Evolutionary conservation across 92 coral and sea anemone genomes (phyloP), one percentile per base, ranked within the genome.

Genomic region (Zoanthus solanderi): DNA sequence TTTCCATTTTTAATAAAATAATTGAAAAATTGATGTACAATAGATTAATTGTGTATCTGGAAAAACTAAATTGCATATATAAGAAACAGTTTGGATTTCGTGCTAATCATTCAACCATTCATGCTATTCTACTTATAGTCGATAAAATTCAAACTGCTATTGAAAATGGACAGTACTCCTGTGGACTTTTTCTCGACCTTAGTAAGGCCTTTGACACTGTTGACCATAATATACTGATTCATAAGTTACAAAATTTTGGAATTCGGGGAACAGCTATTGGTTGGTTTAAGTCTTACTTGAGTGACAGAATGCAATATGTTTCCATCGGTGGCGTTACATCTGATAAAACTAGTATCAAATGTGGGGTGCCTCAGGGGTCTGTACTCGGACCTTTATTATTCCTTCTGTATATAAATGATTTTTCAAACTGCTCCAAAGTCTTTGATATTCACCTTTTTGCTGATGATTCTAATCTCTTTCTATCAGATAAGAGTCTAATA

Each of bases 61-160:
- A 83, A 31, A 75, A 87, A 80, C 61, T 75, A 73, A 52, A 72
- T 68, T 30, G 83, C 16, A 66, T 90, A 72, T 87, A 58, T 76
- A 68, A 90, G 10, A 75, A 75, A 75, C 93, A 87, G 78, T 87
- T 90, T 90, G 90, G 93, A 53, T 87, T 90, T 76, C 76, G 93
- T 16, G 65, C 86, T 15, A 91, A 87, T 9, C 91, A 87, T 78
- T 87, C 88, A 18, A 76, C 90, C 28, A 67, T 76, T 52, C 93
- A 91, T 81, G 88, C 90, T 16, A 61, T 91, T 28, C 65, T 87
- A 30, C 82, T 72, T 65, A 87, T 91, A 30, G 72, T 75, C 11
- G 87, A 91, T 76, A 87, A 87, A 71, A 76, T 82, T 12, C 88
- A 90, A 74, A 80, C 75, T 18, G 90, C 93, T 15, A 52, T 86